A percentile compares a stretch with the other conserved stretches of the same genome.
Evolutionary conservation across 2,797 vertebrate species (phyloP).

Genomic region (Pipistrellus pygmaeus): DNA sequence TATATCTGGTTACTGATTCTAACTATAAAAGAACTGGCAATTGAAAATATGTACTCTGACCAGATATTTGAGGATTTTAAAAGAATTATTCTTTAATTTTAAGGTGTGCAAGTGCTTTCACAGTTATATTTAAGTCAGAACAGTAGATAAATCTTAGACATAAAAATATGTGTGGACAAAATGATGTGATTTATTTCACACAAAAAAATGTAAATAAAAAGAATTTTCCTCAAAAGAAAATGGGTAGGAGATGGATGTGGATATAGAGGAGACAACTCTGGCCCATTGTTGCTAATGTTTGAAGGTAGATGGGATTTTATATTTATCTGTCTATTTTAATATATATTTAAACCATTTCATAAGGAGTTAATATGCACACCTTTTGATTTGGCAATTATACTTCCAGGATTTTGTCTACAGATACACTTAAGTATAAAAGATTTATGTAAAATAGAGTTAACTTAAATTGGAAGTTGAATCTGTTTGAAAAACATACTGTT

Average conservation of each 20-base stretch:
- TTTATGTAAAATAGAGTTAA: background rate
- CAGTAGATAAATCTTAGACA: background rate
- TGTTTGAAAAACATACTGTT: background rate
- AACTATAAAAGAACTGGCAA: background rate
- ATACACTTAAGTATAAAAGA: background rate
- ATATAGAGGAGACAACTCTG: background rate
- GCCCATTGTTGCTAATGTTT: background rate
- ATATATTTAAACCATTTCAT: background rate
- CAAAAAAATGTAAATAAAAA: background rate
- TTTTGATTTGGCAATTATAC: conserved; percentile 13
- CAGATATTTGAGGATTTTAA: background rate
- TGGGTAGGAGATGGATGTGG: background rate
- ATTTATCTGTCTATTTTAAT: background rate
- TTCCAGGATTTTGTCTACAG: background rate
- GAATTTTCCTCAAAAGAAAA: background rate
- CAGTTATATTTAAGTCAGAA: background rate
- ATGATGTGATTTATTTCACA: background rate
- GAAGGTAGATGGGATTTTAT: background rate
- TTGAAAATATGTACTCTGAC: background rate
- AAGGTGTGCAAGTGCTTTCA: background rate
- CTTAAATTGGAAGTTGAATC: background rate
- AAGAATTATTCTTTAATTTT: conserved; percentile 32
- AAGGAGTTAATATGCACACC: background rate
- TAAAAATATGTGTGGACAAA: background rate
- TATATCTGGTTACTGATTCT: background rate